Evolutionary conservation across 2,888 invertebrate genomes (phyloP).

Genomic region (Rhabditophanes sp.): DNA sequence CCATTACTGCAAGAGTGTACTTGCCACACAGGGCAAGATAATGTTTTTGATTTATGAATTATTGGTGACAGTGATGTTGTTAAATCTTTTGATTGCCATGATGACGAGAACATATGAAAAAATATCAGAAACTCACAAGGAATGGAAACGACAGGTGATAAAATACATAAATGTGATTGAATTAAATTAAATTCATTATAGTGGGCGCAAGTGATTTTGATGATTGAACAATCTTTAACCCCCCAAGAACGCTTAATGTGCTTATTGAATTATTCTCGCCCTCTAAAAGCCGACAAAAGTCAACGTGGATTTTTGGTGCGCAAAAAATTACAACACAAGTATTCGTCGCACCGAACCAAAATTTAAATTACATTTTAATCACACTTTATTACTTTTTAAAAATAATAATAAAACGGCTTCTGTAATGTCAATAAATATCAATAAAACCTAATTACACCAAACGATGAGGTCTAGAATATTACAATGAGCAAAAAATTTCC

Average conservation of each 20-base stretch:
- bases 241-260: slow-evolving; percentile 69
- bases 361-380: too few species aligned
- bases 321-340: too few species aligned
- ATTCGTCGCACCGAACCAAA: too few species aligned
- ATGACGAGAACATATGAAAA: slow-evolving; percentile 98
- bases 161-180: neutral
- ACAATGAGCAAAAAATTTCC: too few species aligned
- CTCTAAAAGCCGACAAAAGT: slow-evolving; percentile 18
- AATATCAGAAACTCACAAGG: slow-evolving; percentile 87
- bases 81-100: slow-evolving; percentile 98
- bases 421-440: too few species aligned
- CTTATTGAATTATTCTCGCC: slow-evolving; percentile 53
- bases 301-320: slow-evolving; percentile 23
- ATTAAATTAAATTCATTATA: too few species aligned
- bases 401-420: too few species aligned
- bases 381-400: too few species aligned
- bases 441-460: too few species aligned
- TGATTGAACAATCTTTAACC: slow-evolving; percentile 81
- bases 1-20: slow-evolving; percentile 50
- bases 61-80: slow-evolving; percentile 76
- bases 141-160: slow-evolving; percentile 69
- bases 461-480: too few species aligned
- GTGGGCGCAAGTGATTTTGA: slow-evolving; percentile 90
- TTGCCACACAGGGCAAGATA: slow-evolving; percentile 23
- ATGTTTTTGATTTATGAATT: slow-evolving; percentile 88